phyloP scores from a whole-genome alignment of 2,113 vertebrate genomes.

The Aix galericulata region DNA sequence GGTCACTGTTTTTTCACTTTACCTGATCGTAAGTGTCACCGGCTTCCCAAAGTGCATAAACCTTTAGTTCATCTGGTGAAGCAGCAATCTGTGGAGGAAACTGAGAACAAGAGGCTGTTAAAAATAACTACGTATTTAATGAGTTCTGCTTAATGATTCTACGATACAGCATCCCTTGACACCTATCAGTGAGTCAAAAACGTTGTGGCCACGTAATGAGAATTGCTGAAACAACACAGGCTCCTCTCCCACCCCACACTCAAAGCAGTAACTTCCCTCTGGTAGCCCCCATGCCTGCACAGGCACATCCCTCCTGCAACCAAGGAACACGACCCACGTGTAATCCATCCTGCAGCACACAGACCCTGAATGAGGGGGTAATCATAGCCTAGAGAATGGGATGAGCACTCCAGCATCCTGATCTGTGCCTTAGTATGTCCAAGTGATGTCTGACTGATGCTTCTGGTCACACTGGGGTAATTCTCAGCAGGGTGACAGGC shows the following conservation, averaged over 20 bases:
- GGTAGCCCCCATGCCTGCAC: not conserved
- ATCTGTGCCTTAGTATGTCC: not conserved
- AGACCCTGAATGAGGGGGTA: not conserved
- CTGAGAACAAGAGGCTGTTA: conserved; percentile 74
- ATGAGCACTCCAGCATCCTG: fast-evolving
- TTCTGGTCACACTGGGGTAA: not conserved
- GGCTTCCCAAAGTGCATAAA: conserved; percentile 94
- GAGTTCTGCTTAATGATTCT: conserved; percentile 45
- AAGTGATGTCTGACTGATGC: not conserved
- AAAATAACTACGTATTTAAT: conserved; percentile 63
- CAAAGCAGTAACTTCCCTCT: not conserved
- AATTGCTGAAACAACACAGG: not conserved
- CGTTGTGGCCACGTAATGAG: not conserved
- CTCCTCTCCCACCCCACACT: not conserved
- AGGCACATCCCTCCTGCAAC: fast-evolving
- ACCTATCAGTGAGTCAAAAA: not conserved
- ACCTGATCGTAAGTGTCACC: conserved; percentile 94
- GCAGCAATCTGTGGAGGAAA: conserved; percentile 93
- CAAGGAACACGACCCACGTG: fast-evolving
- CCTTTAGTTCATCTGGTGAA: conserved; percentile 94
- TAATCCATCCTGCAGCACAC: not conserved
- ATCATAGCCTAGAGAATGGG: not conserved
- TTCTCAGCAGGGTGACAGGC: not conserved
- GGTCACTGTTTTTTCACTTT: conserved; percentile 16
- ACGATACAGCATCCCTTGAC: conserved; percentile 14